These are phyloP conservation scores for Ganaspis brasiliensis DNA, from an alignment of 2,888 invertebrate species.

Conservation along the genomic window DNA sequence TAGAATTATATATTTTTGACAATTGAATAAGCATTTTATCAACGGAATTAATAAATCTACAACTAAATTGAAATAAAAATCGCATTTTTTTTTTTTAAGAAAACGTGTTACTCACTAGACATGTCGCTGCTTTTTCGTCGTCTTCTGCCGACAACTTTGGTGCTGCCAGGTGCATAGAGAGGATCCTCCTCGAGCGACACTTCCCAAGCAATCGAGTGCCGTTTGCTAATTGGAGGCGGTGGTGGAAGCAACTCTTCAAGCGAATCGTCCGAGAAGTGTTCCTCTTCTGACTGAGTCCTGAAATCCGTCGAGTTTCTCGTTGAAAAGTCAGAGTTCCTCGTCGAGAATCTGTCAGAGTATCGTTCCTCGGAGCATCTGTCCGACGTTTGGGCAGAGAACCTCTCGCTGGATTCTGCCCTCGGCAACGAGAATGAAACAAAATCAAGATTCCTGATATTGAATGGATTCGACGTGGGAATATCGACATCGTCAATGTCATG, in stretches of 20 bases:
- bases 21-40: too few species aligned
- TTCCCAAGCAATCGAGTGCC: conserved; percentile 94
- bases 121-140: conserved; percentile 81
- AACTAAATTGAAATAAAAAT: too few species aligned
- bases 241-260: conserved; percentile 89
- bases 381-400: conserved; percentile 72
- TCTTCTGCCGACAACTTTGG: conserved; percentile 83
- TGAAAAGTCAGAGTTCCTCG: conserved; percentile 76
- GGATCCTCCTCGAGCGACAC: conserved; percentile 89
- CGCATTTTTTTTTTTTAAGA: too few species aligned
- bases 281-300: conserved; percentile 81
- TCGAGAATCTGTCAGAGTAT: conserved; percentile 77
- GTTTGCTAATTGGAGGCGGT: conserved; percentile 84
- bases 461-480: conserved; percentile 77
- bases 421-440: conserved; percentile 74
- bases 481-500: conserved; percentile 68
- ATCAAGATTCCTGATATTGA: conserved; percentile 76
- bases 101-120: conserved; percentile 81
- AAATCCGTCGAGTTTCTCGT: conserved; percentile 78
- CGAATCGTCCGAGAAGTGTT: conserved; percentile 91
- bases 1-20: too few species aligned
- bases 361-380: conserved; percentile 75
- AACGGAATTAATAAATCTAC: too few species aligned
- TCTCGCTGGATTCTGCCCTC: conserved; percentile 70
- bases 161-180: conserved; percentile 87